Base-by-base conservation (phyloP, 2,113 vertebrate genomes). In the Eubucco bourcierii region DNA sequence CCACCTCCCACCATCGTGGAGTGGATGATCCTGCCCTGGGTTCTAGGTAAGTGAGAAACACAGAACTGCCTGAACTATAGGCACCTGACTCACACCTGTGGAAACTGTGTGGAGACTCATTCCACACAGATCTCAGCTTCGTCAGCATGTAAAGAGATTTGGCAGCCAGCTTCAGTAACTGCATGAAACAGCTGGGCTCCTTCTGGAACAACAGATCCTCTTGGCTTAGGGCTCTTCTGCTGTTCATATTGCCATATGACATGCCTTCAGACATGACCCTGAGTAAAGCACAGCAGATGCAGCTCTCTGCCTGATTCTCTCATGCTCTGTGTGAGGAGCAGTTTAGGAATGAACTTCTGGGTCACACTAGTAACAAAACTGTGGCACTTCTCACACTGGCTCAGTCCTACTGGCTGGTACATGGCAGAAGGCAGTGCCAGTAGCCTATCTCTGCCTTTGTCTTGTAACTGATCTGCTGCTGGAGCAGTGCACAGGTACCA, bases 21-120 rank as follows among this genome's bases (percentile, higher is more conserved):
- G 97, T 99, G 99, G 99, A 99, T 99, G 99, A 99, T 99, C 90
- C 97, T 99, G 73, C 99, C 99, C 10, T 99, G 99, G 99, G 99
- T 99, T 95, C 96, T 99, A 93, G 99, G 99, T 99, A 97, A 98
- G 97, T 94, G 68, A 16, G 15, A 70, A 33, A 67, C 20, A 13
- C 2, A 18, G 11, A 10, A 37, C 4, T 1, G 5, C 72, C 46
- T 52, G 73, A 80, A 87, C 81, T 53, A 2, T 24, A 14, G 66
- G 7, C 6, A 3, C 73, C 82, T 53, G 85, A 67, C 80, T 78
- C 1, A 0, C 80, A 15, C 79, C 70, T 76, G 12, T 10, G 41
- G 74, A 39, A 66, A 4, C 64, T 24, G 60, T 39, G 75, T 39
- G 77, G 47, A 61, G 65, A 53, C 77, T 73, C 64, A 31, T 58